phyloP scores from a whole-genome alignment of 2,797 vertebrate species.

The Steatocranus sp. region DNA sequence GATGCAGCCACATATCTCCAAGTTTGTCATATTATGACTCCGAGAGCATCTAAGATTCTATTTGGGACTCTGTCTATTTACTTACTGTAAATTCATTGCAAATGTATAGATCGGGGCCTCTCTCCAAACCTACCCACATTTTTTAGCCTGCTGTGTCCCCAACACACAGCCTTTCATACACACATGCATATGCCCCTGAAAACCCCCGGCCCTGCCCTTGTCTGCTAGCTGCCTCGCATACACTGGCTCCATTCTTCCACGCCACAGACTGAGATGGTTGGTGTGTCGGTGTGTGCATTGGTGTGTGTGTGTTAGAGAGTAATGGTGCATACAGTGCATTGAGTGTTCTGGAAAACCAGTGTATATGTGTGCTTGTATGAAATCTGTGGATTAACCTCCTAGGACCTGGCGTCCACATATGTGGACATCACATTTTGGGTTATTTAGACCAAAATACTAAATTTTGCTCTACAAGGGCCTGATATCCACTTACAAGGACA shows the following conservation, averaged over 20 bases:
- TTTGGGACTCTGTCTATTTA: constrained; percentile 76
- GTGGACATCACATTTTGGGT: background rate
- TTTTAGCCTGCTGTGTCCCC: constrained; percentile 45
- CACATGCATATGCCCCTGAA: constrained; percentile 46
- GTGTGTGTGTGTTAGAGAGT: constrained; percentile 21
- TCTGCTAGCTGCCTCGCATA: constrained; percentile 56
- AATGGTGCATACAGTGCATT: constrained; percentile 17
- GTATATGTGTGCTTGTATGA: background rate
- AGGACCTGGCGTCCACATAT: background rate
- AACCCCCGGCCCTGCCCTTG: constrained; percentile 63
- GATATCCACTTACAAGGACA: background rate
- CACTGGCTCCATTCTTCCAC: constrained; percentile 74
- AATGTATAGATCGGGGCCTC: constrained; percentile 58
- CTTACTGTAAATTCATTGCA: constrained; percentile 66
- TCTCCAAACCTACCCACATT: constrained; percentile 66
- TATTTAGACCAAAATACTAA: background rate
- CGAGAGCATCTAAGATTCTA: constrained; percentile 68
- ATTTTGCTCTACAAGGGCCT: background rate
- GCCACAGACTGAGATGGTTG: constrained; percentile 43
- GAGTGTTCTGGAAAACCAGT: constrained; percentile 11
- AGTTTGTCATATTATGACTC: constrained; percentile 58
- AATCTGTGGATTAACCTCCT: constrained; percentile 8
- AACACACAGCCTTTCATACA: constrained; percentile 10
- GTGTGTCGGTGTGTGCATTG: constrained; percentile 33
- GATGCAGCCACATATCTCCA: constrained; percentile 47